Base-by-base conservation (phyloP, 1,140 invertebrate genomes). In the Heliconius nattereri region DNA sequence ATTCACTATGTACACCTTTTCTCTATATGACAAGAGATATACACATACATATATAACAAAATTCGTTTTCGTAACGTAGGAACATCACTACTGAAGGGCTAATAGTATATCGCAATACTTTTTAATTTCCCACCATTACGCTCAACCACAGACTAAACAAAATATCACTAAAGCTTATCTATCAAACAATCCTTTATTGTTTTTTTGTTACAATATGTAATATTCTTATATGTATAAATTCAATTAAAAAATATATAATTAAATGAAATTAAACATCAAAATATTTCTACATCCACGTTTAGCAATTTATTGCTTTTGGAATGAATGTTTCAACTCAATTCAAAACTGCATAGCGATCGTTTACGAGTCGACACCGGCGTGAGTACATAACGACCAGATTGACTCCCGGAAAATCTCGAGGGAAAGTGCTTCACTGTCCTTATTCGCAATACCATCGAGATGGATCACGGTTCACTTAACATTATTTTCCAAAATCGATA, bases 301-400 rank as follows among this genome's bases (percentile, higher is more conserved):
- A 66, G 60, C 23, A n/a, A 60, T 76, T 76, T 78, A 76, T 71
- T 77, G 72, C 76, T 54, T 70, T 71, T 57, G 37, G 71, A 80
- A 75, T 73, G 73, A 73, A 77, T 74, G 73, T 77, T 80, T 77
- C 75, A 76, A 77, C 54, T 74, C 79, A 32, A 75, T 72, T 74
- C 60, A 78, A 72, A 81, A 74, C 45, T 81, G 73, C 76, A 81
- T 75, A 78, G 73, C 73, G 73, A 78, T 78, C 80, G 76, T 81
- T 81, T 81, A 78, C 80, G 72, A 71, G 80, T 75, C 80, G 80
- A 78, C 80, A 78, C 76, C 73, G 76, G 73, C 71, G 60, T 75
- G 75, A 78, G 71, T 78, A 60, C 73, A 73, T 81, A 81, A 81
- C 76, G 80, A 81, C 76, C 66, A 75, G 76, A 81, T 81, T 78